Evolutionary conservation across 2,888 invertebrate genomes (phyloP), one percentile per base, ranked within the genome.

Genomic region (Brachypalpus laphriformis): DNA sequence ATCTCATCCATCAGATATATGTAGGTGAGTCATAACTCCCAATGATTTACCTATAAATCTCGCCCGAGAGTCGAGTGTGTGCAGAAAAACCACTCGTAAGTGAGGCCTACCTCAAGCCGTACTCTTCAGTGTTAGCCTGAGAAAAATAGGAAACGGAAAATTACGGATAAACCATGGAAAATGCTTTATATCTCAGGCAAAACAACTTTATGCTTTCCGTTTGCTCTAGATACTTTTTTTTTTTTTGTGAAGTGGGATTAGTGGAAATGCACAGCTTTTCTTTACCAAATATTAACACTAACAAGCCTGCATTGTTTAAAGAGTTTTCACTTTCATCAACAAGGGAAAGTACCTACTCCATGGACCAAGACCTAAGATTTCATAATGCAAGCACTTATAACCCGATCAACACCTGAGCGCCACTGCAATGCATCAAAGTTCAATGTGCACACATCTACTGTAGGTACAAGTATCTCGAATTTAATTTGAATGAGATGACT

Each of bases 21-120:
- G 70, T 83, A 83, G 83, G 83, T 83, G 83, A 83, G 74, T 83
- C 83, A 83, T 83, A 83, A 83, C 74, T 83, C 45, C 70, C 57
- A 75, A 49, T 80, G 74, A 83, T 83, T 83, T 83, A 74, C 83
- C 83, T 83, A 78, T 83, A 83, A 83, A 83, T 83, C 80, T 74
- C 51, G 31, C 34, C 66, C 42, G 28, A 18, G 57, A 66, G 65
- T 40, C 25, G 5, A 45, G 37, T n/a, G 6, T 37, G 42, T 16
- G 28, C 37, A 37, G 9, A 37, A 61, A 77, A 34, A 75, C 63
- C 63, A 74, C 74, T 70, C 75, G 74, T 59, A 56, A 49, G 34
- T 71, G 77, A 63, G 71, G 71, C 71, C 71, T 78, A 49, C 56
- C 78, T 78, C 76, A 76, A 76, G 56, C 1, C 28, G 14, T 25